Conservation (phyloP, 2,888 invertebrate species). For the Drosophila anceps region DNA sequence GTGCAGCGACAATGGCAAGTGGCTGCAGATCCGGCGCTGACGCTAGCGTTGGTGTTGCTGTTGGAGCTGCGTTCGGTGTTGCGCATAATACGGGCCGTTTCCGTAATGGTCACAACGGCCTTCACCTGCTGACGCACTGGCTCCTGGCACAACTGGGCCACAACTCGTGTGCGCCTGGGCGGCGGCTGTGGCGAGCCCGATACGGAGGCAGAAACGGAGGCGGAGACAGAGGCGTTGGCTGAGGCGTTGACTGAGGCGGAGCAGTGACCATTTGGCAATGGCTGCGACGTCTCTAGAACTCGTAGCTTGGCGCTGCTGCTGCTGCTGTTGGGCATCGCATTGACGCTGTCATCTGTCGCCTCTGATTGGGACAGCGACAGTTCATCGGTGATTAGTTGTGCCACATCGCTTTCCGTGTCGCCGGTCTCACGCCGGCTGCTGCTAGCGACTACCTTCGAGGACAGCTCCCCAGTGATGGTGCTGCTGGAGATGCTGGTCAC, state of each 20-base stretch:
- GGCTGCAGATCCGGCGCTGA: constrained; percentile 12
- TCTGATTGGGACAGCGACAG: constrained; percentile 80
- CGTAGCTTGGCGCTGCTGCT: constrained; percentile 78
- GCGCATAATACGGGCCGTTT: constrained; percentile 75
- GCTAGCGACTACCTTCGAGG: constrained; percentile 73
- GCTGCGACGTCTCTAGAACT: constrained; percentile 74
- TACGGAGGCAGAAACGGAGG: constrained; percentile 19
- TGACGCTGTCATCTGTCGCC: constrained; percentile 80
- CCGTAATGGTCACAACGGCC: constrained; percentile 73
- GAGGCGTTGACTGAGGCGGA: constrained; percentile 14
- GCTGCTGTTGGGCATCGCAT: constrained; percentile 77
- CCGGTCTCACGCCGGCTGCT: constrained; percentile 78
- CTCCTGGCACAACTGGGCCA: constrained; percentile 65
- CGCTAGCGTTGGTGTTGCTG: background rate
- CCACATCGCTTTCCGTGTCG: constrained; percentile 83
- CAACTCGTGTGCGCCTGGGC: constrained; percentile 62
- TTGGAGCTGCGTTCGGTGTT: constrained; percentile 42
- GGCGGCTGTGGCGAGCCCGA: constrained; percentile 64
- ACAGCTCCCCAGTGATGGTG: constrained; percentile 82
- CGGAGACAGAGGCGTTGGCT: constrained; percentile 2
- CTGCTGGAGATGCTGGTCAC: constrained; percentile 83
- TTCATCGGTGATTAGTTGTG: constrained; percentile 81
- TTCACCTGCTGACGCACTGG: constrained; percentile 70
- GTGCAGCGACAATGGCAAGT: constrained; percentile 84
- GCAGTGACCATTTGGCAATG: constrained; percentile 67